phyloP scores from a whole-genome alignment of 1,140 invertebrate species.

The Araneus ventricosus region DNA sequence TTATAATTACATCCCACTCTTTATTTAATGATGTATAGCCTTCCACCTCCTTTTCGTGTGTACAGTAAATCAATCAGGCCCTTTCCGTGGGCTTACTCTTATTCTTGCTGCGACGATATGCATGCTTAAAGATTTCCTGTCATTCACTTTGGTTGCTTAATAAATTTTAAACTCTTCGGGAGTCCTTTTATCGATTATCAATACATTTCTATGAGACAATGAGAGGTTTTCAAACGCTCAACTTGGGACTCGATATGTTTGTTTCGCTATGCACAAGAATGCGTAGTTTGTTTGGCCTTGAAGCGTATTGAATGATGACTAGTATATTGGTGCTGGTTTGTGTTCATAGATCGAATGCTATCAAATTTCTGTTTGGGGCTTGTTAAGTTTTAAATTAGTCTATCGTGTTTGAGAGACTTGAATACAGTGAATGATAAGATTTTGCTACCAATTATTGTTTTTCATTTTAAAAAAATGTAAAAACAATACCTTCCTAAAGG shows the following conservation, averaged over 20 bases:
- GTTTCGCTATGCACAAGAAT: not conserved
- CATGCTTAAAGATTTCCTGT: conserved; percentile 10
- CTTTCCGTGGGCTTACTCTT: not conserved
- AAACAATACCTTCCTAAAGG: too few relatives aligned
- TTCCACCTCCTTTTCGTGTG: not conserved
- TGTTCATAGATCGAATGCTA: too few relatives aligned
- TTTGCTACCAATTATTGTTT: too few relatives aligned
- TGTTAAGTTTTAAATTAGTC: too few relatives aligned
- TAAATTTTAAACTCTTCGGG: conserved; percentile 24
- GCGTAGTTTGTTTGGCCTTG: not conserved
- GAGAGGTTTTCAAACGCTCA: conserved; percentile 22
- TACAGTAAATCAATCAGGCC: not conserved
- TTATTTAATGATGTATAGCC: conserved; percentile 30
- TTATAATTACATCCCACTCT: not conserved
- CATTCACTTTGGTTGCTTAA: conserved; percentile 1
- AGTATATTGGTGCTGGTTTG: not conserved
- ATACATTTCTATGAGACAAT: conserved; percentile 20
- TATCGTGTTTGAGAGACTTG: too few relatives aligned
- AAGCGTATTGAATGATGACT: not conserved
- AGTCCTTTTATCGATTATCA: not conserved
- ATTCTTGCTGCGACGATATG: not conserved
- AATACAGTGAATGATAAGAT: too few relatives aligned
- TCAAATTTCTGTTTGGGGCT: too few relatives aligned
- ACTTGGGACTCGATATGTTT: conserved; percentile 6
- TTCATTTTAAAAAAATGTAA: too few relatives aligned